Evolutionary conservation across 2,888 invertebrate genomes (phyloP), one percentile per base, ranked within the genome.

Genomic region (Mythimna pallens): DNA sequence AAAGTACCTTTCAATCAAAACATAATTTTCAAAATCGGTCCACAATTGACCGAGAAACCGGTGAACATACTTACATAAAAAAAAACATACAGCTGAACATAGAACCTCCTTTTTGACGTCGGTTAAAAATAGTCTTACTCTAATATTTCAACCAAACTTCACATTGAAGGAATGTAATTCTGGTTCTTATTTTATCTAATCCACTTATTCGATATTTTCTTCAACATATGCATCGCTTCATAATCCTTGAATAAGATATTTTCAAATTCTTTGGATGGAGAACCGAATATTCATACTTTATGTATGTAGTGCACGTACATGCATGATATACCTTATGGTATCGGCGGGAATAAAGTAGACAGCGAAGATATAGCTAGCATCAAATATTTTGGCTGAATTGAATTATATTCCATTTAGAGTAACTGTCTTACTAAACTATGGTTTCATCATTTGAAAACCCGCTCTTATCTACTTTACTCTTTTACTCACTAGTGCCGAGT

Each of bases 281-380:
- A 55, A 50, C 55, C n/a, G n/a, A 70, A 52, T 52, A 63, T 73
- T 65, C 30, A 67, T 70, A 58, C 59, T 54, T 55, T n/a, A 47
- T n/a, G 43, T 25, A 52, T 17, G 30, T 58, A 47, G 20, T 59
- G 34, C 20, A 58, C 30, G 52, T 61, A 61, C 34, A 80, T 66
- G 47, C 25, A 80, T 66, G 47, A 58, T 67, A 9, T 52, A 61
- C 1, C 1, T 22, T 43, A n/a, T 14, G 36, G 57, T 66, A 67
- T 59, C 3, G 47, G 40, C 52, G 25, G 58, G 57, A 70, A 70
- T 76, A 72, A 73, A 78, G 40, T 43, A 59, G 63, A 43, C 20
- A 57, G 20, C 52, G 52, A 54, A 52, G 20, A 47, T 34, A 25
- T 73, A 43, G 59, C 43, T 63, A 52, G 43, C 64, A 67, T 68